Conservation (phyloP, 92 coral and sea anemone species). For the Chrysogorgia sp. region DNA sequence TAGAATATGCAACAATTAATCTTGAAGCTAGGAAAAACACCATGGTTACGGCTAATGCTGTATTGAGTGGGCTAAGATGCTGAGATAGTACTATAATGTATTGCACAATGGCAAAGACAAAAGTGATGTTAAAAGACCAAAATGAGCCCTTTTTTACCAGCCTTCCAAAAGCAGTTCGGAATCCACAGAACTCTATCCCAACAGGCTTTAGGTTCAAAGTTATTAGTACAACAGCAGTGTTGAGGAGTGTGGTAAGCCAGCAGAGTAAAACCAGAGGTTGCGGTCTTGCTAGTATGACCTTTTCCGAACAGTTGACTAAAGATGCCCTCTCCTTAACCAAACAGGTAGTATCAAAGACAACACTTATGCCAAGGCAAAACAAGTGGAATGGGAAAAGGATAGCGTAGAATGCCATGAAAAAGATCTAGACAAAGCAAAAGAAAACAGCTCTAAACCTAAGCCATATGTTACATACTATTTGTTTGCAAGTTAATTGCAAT, state of each 20-base stretch:
- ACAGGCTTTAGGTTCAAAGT: slow-evolving; percentile 24
- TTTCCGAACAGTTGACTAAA: slow-evolving; percentile 25
- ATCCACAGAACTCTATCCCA: slow-evolving; percentile 26
- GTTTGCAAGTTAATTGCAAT: no score
- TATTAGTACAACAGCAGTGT: slow-evolving; percentile 9
- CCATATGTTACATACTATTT: no score
- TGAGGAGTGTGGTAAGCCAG: neutral
- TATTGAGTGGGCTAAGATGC: neutral
- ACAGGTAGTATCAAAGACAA: slow-evolving; percentile 19
- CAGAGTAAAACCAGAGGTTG: slow-evolving; percentile 17
- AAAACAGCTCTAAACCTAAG: no score
- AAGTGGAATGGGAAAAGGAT: slow-evolving; percentile 11
- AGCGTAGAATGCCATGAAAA: slow-evolving; percentile 19
- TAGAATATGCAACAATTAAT: slow-evolving; percentile 25
- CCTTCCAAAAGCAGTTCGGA: neutral
- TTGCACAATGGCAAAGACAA: neutral
- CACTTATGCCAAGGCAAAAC: slow-evolving; percentile 12
- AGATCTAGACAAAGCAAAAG: no score
- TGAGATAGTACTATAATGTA: neutral
- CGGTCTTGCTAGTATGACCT: slow-evolving; percentile 16
- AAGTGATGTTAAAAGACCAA: slow-evolving; percentile 16
- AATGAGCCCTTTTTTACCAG: slow-evolving; percentile 25
- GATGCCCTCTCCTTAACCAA: slow-evolving; percentile 16
- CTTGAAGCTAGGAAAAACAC: slow-evolving; percentile 9
- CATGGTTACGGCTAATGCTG: neutral